Base-by-base conservation (phyloP, 2,888 invertebrate genomes). In the Chrysotoxum bicinctum region DNA sequence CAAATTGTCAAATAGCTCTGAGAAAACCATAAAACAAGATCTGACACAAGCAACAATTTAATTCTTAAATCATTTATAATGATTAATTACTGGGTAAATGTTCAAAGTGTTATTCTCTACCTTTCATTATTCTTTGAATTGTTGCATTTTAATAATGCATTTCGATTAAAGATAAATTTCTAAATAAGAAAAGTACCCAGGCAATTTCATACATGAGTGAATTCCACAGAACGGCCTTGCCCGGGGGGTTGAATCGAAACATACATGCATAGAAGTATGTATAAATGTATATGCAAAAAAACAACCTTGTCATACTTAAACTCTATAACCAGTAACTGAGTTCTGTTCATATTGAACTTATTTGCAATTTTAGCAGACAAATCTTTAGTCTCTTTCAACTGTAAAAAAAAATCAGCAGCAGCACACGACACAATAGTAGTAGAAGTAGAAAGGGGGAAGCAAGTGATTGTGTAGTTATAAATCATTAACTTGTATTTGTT, bases 211-310 rank as follows among this genome's bases (percentile, higher is more conserved):
- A 84, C 75, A 66, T 60, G 75, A 84, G 32, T 58, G 32, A 45
- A 76, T 84, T 84, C 84, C 75, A 72, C 23, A 66, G 30, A 60
- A 84, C 75, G 84, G 37, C 84, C 84, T 84, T 84, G 75, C 56
- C 58, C 70, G 45, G 32, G 75, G 52, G 52, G 69, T 37, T 60
- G 54, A 26, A 52, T 23, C 35, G 7, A 58, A 62, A 26, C 21
- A 35, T 4, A 35, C n/a, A n/a, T n/a, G n/a, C n/a, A n/a, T n/a
- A n/a, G n/a, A n/a, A n/a, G 32, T 56, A 30, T 54, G 10, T 21
- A 35, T 8, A 12, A 12, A 12, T 21, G 2, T 58, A n/a, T n/a
- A n/a, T 7, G 26, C 8, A 21, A 14, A 14, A 21, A 58, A 37
- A 56, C 69, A n/a, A 45, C 43, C 26, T 43, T 45, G 69, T 50